Conservation (phyloP, 2,797 vertebrate species). For the Paramormyrops hopkinsi region DNA sequence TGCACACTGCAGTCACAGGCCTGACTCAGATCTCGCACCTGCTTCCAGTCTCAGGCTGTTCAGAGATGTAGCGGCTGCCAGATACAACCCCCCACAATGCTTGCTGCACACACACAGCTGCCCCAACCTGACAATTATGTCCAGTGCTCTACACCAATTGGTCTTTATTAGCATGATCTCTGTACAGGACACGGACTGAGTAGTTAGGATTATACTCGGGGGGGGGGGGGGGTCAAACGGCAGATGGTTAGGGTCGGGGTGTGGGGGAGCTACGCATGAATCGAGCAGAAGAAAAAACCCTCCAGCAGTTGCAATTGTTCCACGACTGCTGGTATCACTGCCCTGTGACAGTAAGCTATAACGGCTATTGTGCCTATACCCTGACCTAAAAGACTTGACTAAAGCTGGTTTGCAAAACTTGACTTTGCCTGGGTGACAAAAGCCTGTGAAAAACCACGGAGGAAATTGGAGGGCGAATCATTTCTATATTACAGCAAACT, state of each 20-base stretch:
- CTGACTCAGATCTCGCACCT: slow-evolving; percentile 1
- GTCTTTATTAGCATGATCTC: background rate
- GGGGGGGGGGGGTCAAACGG: background rate
- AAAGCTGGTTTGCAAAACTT: background rate
- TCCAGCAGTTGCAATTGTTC: background rate
- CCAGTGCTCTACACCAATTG: background rate
- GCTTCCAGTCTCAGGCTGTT: background rate
- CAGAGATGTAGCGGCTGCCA: background rate
- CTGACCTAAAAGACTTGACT: background rate
- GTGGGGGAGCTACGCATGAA: background rate
- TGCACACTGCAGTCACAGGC: background rate
- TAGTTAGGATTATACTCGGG: background rate
- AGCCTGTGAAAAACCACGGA: background rate
- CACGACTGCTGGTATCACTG: background rate
- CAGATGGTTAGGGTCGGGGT: background rate
- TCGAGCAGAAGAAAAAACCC: background rate
- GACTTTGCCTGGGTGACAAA: background rate
- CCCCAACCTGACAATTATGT: background rate
- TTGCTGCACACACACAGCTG: background rate
- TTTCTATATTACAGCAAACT: background rate
- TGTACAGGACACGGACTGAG: background rate
- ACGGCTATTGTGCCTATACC: background rate
- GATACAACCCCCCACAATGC: background rate
- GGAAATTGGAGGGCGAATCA: background rate
- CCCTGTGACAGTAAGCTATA: background rate